These are phyloP conservation scores for Coptodon rendalli DNA, from an alignment of 2,113 vertebrate genomes.

Conservation along the genomic window DNA sequence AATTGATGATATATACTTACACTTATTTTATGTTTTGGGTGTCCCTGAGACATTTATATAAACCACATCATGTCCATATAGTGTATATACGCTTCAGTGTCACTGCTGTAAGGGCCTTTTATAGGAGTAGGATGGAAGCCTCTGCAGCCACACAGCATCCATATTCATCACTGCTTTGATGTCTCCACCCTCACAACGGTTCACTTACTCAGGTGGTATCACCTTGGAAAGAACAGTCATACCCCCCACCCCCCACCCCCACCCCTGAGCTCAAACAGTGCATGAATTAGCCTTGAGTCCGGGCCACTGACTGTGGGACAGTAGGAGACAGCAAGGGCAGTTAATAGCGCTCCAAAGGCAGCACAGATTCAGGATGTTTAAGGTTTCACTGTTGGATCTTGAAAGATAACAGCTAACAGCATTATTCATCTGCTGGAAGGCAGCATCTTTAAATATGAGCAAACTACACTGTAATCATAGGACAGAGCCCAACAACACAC, in stretches of 20 bases:
- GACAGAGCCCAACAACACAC: background rate
- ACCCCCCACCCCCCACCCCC: background rate
- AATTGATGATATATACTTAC: background rate
- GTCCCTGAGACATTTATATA: background rate
- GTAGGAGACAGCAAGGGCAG: slow-evolving; percentile 2
- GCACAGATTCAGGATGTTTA: background rate
- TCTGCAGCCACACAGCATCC: slow-evolving; percentile 5
- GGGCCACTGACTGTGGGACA: background rate
- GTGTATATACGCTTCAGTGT: background rate
- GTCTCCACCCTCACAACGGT: background rate
- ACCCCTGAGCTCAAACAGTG: background rate
- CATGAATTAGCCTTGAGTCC: slow-evolving; percentile 35
- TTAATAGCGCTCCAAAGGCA: background rate
- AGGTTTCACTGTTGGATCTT: background rate
- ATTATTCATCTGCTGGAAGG: background rate
- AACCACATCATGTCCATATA: background rate
- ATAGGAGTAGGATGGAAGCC: background rate
- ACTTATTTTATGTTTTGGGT: background rate
- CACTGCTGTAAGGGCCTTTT: background rate
- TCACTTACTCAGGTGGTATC: slow-evolving; percentile 33
- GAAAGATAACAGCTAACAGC: background rate
- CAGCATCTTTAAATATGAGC: background rate
- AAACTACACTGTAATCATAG: background rate
- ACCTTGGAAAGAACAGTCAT: slow-evolving; percentile 32
- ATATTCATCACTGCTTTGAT: slow-evolving; percentile 38